Evolutionary conservation across 2,113 vertebrate species (phyloP).

Genomic region (Anthoscopus minutus): DNA sequence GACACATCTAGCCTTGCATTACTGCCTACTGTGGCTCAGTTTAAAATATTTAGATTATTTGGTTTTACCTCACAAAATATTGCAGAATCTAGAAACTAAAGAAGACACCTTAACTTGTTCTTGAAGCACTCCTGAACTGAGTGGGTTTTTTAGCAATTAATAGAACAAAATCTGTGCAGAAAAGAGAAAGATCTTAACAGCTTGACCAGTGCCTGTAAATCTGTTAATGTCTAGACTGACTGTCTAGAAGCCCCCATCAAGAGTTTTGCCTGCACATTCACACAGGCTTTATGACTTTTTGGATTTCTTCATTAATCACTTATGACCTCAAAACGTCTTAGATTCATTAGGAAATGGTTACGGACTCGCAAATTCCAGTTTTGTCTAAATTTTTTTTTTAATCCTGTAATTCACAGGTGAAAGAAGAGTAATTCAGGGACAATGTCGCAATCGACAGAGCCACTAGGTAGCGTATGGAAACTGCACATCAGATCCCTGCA

Average conservation of each 20-base stretch:
- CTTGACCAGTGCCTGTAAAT: background rate
- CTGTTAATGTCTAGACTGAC: background rate
- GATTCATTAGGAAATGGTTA: background rate
- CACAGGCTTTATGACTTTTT: background rate
- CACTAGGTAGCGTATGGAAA: slow-evolving; percentile 41
- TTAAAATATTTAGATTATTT: background rate
- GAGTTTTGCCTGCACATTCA: background rate
- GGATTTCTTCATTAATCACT: background rate
- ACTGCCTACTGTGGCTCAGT: background rate
- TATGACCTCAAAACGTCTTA: background rate
- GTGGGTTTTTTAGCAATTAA: background rate
- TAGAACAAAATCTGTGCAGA: background rate
- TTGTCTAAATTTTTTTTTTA: background rate
- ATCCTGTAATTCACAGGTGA: background rate
- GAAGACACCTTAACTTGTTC: background rate
- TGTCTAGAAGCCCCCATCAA: background rate
- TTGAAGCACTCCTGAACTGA: background rate
- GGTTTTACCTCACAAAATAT: background rate
- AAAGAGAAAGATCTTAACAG: background rate
- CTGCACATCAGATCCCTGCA: background rate
- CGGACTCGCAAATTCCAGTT: background rate
- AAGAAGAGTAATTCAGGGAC: background rate
- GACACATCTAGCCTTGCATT: background rate
- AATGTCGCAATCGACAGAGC: background rate
- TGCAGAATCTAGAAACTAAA: background rate